Conservation (phyloP, 2,888 invertebrate species). For the Hypolimnas misippus region DNA sequence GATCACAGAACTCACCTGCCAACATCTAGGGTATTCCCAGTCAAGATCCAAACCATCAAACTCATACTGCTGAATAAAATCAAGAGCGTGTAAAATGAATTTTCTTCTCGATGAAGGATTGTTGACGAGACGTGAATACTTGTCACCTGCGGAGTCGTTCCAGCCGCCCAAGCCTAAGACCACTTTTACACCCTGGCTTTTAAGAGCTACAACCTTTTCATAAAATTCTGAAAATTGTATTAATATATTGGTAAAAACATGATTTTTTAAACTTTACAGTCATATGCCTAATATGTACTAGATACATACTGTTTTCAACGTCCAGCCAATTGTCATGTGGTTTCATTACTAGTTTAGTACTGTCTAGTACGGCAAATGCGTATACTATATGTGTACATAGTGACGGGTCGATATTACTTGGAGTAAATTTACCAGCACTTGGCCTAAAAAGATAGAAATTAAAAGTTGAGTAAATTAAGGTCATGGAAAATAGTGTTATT, state of each 20-base stretch:
- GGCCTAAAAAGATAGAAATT: conserved; percentile 77
- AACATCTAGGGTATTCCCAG: conserved; percentile 97
- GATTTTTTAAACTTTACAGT: not conserved
- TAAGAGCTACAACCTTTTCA: conserved; percentile 91
- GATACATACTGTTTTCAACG: conserved; percentile 90
- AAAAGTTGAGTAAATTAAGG: not conserved
- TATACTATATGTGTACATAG: conserved; percentile 96
- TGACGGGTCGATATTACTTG: conserved; percentile 91
- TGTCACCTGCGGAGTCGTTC: conserved; percentile 96
- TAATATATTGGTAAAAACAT: not conserved
- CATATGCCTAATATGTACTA: not conserved
- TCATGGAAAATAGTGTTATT: not conserved
- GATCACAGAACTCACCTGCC: conserved; percentile 85
- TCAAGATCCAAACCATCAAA: conserved; percentile 97
- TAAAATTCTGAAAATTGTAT: conserved; percentile 87
- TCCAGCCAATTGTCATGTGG: conserved; percentile 96
- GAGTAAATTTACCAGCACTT: conserved; percentile 91
- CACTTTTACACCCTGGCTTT: conserved; percentile 89
- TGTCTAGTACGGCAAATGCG: conserved; percentile 94
- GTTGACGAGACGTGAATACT: conserved; percentile 92
- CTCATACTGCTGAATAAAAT: conserved; percentile 90
- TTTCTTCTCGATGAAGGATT: conserved; percentile 87
- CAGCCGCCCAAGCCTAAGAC: conserved; percentile 96
- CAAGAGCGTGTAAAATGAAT: conserved; percentile 89
- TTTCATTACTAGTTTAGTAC: conserved; percentile 89